These are phyloP conservation scores for Neopelma chrysocephalum DNA, from an alignment of 2,797 vertebrate genomes.

Conservation along the genomic window DNA sequence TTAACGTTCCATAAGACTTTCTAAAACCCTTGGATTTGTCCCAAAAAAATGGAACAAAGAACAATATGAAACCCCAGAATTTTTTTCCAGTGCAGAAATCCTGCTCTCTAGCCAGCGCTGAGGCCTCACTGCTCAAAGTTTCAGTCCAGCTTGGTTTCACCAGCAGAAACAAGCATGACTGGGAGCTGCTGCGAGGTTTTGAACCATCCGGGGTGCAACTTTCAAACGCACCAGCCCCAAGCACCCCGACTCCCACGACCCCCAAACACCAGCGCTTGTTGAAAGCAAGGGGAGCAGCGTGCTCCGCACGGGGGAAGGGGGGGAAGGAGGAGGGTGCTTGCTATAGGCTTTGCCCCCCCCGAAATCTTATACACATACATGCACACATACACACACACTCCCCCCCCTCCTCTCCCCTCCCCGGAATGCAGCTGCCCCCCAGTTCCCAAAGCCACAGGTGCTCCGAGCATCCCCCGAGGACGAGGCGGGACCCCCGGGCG, in stretches of 20 bases:
- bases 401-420: not conserved
- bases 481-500: not conserved
- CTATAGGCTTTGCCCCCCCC: accelerated
- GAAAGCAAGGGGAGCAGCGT: not conserved
- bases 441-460: slow-evolving; percentile 12
- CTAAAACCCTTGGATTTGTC: not conserved
- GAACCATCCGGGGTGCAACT: not conserved
- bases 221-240: accelerated
- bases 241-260: not conserved
- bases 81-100: not conserved
- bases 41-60: not conserved
- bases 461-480: not conserved
- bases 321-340: not conserved
- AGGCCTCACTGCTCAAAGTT: slow-evolving; percentile 36
- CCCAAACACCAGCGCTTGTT: not conserved
- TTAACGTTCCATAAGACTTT: not conserved
- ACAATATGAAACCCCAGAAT: not conserved
- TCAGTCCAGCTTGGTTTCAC: not conserved
- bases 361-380: accelerated
- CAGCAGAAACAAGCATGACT: not conserved
- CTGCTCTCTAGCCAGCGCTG: not conserved
- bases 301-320: not conserved
- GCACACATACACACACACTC: no score
- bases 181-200: not conserved
- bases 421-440: not conserved